Evolutionary conservation across 2,113 vertebrate genomes (phyloP), one percentile per base, ranked within the genome.

Genomic region (Conger conger): DNA sequence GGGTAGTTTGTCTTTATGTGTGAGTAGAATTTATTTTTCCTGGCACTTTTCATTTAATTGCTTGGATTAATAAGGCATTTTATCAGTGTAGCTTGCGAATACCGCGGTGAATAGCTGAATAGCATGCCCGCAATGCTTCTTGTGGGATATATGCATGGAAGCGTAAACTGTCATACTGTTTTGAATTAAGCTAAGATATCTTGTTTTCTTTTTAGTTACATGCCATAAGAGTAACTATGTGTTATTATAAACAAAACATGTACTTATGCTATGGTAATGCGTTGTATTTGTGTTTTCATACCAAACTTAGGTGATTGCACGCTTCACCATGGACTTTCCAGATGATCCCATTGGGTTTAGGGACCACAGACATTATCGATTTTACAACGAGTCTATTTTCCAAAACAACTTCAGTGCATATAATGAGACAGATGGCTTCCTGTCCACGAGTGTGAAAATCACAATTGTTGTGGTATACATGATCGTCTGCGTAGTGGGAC

Each of bases 381-480:
- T 96, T 86, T 95, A 95, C 90, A 97, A 96, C 11, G 94, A 95
- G 86, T 95, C 97, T 5, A 89, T 96, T 15, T 93, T 96, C 86
- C 92, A 93, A 78, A 91, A 93, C 92, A 95, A 96, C 92, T 93
- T 95, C 86, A 97, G 90, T 86, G 18, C 85, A 38, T 94, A 94
- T 93, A 97, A 98, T 2, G 89, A 91, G 76, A 97, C 96, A 0
- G 94, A 97, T 11, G 60, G 86, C 38, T 80, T 94, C 8, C 92
- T 99, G 89, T 97, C 98, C 0, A 94, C 96, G 0, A 94, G 97
- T 40, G 96, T 99, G 91, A 97, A 97, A 93, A 96, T 97, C 93
- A 98, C 97, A 93, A 97, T 99, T 0, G 96, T 96, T 77, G 96
- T 97, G 5, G 97, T 99, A 87, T 99, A 99, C 92, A 97, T 99